A percentile compares a stretch with the other conserved stretches of the same genome.
These are phyloP conservation scores for Dromas ardeola DNA, from an alignment of 2,113 vertebrate species.

Conservation along the genomic window DNA sequence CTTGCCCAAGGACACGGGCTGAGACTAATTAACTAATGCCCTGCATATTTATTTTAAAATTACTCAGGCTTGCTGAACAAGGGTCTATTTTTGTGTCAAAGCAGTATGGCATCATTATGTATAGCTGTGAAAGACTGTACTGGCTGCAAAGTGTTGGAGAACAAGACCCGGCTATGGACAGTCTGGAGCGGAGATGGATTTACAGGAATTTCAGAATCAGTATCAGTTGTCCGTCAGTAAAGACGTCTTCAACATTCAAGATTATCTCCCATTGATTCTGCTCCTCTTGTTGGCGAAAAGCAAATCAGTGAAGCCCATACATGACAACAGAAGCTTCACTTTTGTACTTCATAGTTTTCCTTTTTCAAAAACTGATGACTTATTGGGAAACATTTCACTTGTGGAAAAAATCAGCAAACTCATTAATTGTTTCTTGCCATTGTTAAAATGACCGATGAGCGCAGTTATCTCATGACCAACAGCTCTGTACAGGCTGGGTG, in stretches of 20 bases:
- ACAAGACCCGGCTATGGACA: background rate
- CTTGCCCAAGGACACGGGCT: background rate
- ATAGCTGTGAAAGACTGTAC: background rate
- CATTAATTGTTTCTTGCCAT: background rate
- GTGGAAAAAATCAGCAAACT: background rate
- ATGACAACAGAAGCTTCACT: background rate
- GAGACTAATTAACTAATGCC: background rate
- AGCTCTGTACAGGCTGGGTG: background rate
- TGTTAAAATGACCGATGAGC: background rate
- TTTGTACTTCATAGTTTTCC: background rate
- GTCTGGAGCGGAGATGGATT: background rate
- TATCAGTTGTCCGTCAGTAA: background rate
- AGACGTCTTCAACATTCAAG: background rate
- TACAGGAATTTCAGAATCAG: background rate
- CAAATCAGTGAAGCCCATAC: background rate
- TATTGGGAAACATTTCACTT: background rate
- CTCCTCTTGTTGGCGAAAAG: background rate
- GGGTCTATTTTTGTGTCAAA: background rate
- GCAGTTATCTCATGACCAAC: background rate
- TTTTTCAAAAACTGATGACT: background rate
- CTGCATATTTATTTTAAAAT: background rate
- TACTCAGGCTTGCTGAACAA: background rate
- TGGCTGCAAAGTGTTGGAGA: background rate
- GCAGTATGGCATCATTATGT: background rate
- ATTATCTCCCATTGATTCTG: background rate